Percentiles rank a stretch among this genome's conserved stretches.
Conservation (phyloP, 2,797 vertebrate genomes). For the Molossus alvarezi region DNA sequence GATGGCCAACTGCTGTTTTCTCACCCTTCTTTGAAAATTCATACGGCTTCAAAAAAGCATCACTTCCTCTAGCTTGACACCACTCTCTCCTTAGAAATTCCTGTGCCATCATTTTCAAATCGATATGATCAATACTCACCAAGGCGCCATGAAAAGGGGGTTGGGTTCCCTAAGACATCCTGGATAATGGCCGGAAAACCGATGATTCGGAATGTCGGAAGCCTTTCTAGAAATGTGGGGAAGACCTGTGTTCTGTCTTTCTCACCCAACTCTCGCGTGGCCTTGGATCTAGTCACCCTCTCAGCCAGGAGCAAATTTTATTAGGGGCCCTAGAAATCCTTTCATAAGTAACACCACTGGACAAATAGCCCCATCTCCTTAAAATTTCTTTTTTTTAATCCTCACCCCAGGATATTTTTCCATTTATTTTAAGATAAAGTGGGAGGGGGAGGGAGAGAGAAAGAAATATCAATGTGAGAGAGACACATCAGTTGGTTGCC, state of each 20-base stretch:
- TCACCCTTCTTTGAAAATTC: not conserved
- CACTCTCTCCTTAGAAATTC: not conserved
- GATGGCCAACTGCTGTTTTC: not conserved
- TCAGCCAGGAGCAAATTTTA: constrained; percentile 32
- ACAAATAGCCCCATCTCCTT: not conserved
- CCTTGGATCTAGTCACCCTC: not conserved
- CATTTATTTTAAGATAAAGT: too few species aligned
- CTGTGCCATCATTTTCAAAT: not conserved
- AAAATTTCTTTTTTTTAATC: not conserved
- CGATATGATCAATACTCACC: not conserved
- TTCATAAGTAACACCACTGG: not conserved
- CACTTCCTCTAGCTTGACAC: not conserved
- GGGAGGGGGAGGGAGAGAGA: too few species aligned
- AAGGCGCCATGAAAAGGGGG: not conserved
- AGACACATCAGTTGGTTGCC: too few species aligned
- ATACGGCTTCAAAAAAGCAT: not conserved
- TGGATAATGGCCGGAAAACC: not conserved
- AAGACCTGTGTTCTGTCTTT: not conserved
- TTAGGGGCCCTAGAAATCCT: not conserved
- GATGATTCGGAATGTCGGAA: not conserved
- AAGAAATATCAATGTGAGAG: too few species aligned
- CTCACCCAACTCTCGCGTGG: not conserved
- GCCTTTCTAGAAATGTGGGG: not conserved
- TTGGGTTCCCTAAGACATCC: not conserved
- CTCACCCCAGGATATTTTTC: too few species aligned